Base-by-base conservation (phyloP, 1,140 invertebrate genomes). In the Diachasma alloeum region DNA sequence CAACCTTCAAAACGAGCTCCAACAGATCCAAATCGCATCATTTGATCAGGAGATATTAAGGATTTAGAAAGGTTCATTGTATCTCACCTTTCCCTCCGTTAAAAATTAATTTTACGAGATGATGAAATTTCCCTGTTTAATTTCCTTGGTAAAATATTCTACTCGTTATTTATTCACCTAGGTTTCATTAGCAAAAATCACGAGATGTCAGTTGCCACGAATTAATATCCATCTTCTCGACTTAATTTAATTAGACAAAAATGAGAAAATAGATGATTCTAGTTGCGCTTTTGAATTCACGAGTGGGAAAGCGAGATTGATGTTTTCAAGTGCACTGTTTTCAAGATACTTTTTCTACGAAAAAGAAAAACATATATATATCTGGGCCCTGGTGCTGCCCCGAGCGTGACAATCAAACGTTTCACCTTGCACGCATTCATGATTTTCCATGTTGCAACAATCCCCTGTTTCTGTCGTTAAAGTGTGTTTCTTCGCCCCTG, bases 331-430 rank as follows among this genome's bases (percentile, higher is more conserved):
- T 59, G 53, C 4, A 17, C 5, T 48, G 22, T 66, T 15, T 74
- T 67, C 19, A n/a, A 36, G 44, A 68, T 42, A 37, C 46, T 37
- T 36, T n/a, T 48, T 75, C 15, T 17, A 36, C 15, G 26, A 24
- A 39, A 68, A 59, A 69, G 19, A 71, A 53, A 76, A 76, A 71
- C 6, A 31, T 31, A 71, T 70, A 71, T 70, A 76, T 70, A 70
- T 71, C 8, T 31, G 69, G 67, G 67, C 36, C 44, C 66, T 11
- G 36, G 19, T 46, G 53, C 19, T 71, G 70, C 42, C 26, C 59
- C 68, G 48, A 76, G 74, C 74, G 48, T 76, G 19, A 76, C 74
- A 71, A 37, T 70, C 67, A 70, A 59, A 39, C 48, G 68, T 76
- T 76, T 76, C 74, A 69, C 74, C 48, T 76, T 46, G 44, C 66